Evolutionary conservation across 2,797 vertebrate species (phyloP).

Genomic region (Cossypha niveicapilla): DNA sequence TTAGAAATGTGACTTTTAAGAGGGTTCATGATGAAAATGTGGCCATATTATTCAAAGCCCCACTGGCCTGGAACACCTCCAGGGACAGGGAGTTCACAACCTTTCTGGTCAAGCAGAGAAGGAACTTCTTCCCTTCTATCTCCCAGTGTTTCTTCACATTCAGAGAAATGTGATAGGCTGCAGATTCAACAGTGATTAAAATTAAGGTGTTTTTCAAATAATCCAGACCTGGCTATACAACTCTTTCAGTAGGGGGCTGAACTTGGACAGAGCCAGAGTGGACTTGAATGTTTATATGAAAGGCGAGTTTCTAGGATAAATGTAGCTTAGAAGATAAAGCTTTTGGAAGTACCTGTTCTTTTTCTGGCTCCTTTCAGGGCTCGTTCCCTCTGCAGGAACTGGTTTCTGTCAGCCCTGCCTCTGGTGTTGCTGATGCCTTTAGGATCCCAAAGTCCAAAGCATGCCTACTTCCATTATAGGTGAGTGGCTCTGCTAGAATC

Average conservation of each 20-base stretch:
- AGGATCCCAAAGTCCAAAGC: neutral
- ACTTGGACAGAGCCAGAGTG: neutral
- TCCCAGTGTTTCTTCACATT: neutral
- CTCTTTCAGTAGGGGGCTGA: neutral
- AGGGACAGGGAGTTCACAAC: neutral
- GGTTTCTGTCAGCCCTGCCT: neutral
- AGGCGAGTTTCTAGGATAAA: neutral
- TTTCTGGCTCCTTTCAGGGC: neutral
- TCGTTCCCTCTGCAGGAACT: neutral
- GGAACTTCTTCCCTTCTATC: neutral
- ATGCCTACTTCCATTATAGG: fast-evolving
- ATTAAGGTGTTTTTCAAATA: neutral
- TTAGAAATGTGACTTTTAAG: neutral
- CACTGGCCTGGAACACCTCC: neutral
- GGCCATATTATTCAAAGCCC: neutral
- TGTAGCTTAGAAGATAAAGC: neutral
- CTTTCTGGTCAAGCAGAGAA: neutral
- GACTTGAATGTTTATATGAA: neutral
- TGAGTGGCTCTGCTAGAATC: neutral
- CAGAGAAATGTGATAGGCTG: neutral
- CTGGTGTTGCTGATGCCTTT: neutral
- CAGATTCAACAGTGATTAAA: neutral
- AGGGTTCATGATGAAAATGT: neutral
- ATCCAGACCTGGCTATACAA: neutral
- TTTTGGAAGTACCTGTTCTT: neutral